Percentiles rank a stretch among this genome's conserved stretches.
phyloP scores from a whole-genome alignment of 2,888 invertebrate species.

The Sphecodes monilicornis region DNA sequence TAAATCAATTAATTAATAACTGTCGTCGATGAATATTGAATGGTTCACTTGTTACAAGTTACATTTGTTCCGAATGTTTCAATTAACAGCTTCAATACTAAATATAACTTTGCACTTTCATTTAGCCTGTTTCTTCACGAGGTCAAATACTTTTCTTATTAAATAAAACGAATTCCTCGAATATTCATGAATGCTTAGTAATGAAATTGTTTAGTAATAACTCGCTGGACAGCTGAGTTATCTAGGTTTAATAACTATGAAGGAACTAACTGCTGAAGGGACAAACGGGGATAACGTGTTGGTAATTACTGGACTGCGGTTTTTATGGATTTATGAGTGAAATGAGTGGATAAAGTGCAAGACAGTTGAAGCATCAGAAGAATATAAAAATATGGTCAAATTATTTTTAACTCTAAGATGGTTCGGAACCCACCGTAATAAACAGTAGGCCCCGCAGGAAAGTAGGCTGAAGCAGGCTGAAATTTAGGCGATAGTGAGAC shows the following conservation, averaged over 20 bases:
- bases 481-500: no score
- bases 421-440: no score
- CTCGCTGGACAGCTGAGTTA: background rate
- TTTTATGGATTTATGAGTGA: background rate
- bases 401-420: no score
- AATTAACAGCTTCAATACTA: background rate
- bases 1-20: background rate
- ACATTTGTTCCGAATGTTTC: no score
- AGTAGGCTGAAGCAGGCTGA: no score
- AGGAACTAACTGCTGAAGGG: background rate
- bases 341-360: background rate
- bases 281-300: conserved; percentile 2
- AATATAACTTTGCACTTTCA: background rate
- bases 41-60: no score
- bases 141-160: background rate
- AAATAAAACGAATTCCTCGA: background rate
- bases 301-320: background rate
- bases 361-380: background rate
- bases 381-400: no score
- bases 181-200: background rate
- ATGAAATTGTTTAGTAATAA: background rate
- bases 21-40: background rate
- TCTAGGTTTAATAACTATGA: background rate
- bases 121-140: background rate
- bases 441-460: no score